Conservation (phyloP, 2,888 invertebrate species). For the Micoletzkya japonica region DNA sequence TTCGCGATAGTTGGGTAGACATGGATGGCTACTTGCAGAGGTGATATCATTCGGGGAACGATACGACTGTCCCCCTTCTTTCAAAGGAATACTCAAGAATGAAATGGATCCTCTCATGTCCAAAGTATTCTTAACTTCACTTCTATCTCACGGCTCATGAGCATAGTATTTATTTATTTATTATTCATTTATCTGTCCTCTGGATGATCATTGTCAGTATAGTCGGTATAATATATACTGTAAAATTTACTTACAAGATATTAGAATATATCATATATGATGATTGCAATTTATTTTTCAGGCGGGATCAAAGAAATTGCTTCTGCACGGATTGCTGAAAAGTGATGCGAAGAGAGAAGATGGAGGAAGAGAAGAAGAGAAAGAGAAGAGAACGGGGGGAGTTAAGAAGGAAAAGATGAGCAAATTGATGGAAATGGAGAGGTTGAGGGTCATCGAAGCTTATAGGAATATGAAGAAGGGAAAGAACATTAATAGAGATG, state of each 20-base stretch:
- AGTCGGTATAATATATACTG: too few species aligned
- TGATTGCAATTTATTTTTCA: slow-evolving; percentile 27
- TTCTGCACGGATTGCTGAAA: slow-evolving; percentile 47
- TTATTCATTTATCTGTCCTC: too few species aligned
- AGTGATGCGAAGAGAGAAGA: slow-evolving; percentile 34
- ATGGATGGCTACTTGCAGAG: slow-evolving; percentile 44
- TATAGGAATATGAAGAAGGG: slow-evolving; percentile 49
- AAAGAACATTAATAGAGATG: not conserved
- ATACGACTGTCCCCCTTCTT: slow-evolving; percentile 54
- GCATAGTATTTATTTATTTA: not conserved
- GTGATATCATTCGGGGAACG: slow-evolving; percentile 55
- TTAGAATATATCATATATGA: too few species aligned
- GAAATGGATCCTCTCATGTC: slow-evolving; percentile 46
- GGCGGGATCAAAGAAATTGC: slow-evolving; percentile 52
- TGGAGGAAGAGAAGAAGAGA: slow-evolving; percentile 30
- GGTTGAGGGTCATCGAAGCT: slow-evolving; percentile 49
- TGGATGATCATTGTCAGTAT: too few species aligned
- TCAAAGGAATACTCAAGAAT: slow-evolving; percentile 40
- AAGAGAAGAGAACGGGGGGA: not conserved
- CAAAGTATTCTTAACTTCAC: slow-evolving; percentile 31
- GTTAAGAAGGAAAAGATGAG: slow-evolving; percentile 10
- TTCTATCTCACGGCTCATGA: too few species aligned
- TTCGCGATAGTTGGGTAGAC: too few species aligned
- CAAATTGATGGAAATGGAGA: slow-evolving; percentile 37
- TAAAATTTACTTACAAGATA: too few species aligned